A percentile compares a stretch with the other conserved stretches of the same genome.
These are phyloP conservation scores for Castor canadensis DNA, from an alignment of 2,113 vertebrate genomes.

Conservation along the genomic window DNA sequence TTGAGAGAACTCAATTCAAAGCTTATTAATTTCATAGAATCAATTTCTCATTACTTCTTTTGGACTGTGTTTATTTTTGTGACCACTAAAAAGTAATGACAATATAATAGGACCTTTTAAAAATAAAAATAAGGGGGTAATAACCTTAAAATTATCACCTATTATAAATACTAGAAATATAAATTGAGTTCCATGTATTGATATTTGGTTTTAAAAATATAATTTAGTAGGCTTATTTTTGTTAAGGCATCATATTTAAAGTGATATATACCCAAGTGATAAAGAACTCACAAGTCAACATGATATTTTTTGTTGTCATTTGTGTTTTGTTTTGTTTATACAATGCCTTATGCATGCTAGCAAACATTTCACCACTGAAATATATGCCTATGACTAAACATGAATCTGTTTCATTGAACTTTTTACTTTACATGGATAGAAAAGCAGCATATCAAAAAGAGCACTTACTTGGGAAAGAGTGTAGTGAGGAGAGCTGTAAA, in stretches of 20 bases:
- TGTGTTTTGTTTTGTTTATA: neutral
- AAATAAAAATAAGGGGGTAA: neutral
- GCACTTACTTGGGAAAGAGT: neutral
- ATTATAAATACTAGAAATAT: neutral
- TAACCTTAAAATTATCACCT: neutral
- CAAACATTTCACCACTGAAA: neutral
- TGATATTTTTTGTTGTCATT: neutral
- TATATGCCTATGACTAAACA: too few species aligned
- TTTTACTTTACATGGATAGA: neutral
- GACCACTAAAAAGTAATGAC: neutral
- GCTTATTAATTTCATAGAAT: neutral
- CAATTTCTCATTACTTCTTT: neutral
- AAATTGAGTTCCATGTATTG: neutral
- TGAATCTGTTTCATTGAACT: neutral
- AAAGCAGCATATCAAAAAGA: neutral
- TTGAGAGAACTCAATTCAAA: neutral
- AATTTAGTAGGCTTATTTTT: neutral
- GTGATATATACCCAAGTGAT: neutral
- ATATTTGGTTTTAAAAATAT: neutral
- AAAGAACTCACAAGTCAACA: neutral
- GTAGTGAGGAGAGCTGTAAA: neutral
- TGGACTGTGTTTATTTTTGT: neutral
- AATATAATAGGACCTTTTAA: neutral
- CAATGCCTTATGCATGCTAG: too few species aligned
- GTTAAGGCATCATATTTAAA: neutral